Evolutionary conservation across 2,797 vertebrate genomes (phyloP), one percentile per base, ranked within the genome.

Genomic region (Coilia nasus): DNA sequence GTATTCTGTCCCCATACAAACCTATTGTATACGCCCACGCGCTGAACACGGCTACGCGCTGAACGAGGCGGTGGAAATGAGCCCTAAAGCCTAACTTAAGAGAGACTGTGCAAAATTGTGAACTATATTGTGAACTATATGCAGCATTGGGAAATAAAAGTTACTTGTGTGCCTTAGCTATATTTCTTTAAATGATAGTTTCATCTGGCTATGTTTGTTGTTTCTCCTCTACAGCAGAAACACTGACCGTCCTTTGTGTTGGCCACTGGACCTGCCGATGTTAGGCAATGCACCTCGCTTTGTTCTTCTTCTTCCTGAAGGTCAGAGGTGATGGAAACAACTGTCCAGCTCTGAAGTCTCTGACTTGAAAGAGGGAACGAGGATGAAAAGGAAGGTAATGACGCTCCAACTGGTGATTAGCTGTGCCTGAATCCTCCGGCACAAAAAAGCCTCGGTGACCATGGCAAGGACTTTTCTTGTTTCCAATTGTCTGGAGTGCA

Each of bases 401-500:
- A 21, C 17, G 17, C 31, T 44, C 71, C 71, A 44, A 35, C 71
- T 44, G 71, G 35, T 78, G 71, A 78, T 78, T 78, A 78, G 71
- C 71, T 14, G 31, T 78, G 17, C 71, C 31, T 78, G 71, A 41
- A 44, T 44, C 17, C 5, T 44, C 71, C 35, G 0, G 7, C 31
- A 75, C 15, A 75, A 78, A n/a, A 78, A 78, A 44, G 17, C 31
- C 35, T 10, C 15, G 17, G 71, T 78, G 71, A 78, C 71, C 71
- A 41, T 75, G 28, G 67, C 31, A 35, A 19, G 15, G 17, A 10
- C 31, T 44, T 78, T 19, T 35, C 17, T 21, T 78, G 15, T 12
- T 17, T 15, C 67, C 19, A 4, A 44, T 44, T 78, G 71, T 78
- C 31, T 44, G 31, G 19, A 31, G 12, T 7, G 35, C 67, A 44